Conservation (phyloP, 2,797 vertebrate genomes). For the Crocodylus rhombifer region DNA sequence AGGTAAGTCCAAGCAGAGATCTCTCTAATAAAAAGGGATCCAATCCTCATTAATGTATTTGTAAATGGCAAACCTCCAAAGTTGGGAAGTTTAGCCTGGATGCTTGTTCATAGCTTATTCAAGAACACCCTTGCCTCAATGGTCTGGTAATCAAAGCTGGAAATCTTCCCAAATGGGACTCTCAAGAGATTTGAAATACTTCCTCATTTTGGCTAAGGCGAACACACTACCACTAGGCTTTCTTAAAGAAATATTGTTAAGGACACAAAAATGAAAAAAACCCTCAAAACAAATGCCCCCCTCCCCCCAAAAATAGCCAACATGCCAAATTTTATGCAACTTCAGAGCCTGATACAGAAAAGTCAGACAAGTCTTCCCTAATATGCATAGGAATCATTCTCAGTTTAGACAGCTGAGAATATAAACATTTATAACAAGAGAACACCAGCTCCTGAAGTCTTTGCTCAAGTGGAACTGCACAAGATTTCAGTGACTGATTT, state of each 20-base stretch:
- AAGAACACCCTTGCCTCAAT: background rate
- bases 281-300: background rate
- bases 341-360: background rate
- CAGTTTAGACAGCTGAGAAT: background rate
- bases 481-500: accelerated
- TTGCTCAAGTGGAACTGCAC: background rate
- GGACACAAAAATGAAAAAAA: background rate
- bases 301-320: background rate
- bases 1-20: background rate
- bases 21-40: background rate
- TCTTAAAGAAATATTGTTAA: background rate
- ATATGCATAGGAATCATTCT: background rate
- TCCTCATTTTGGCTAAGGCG: background rate
- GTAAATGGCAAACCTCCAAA: background rate
- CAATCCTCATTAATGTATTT: background rate
- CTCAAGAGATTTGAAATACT: background rate
- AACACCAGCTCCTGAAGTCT: background rate
- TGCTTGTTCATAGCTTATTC: background rate
- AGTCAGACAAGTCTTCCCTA: background rate
- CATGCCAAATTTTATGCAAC: background rate
- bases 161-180: background rate
- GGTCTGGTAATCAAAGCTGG: background rate
- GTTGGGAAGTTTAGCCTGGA: background rate
- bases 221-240: background rate
- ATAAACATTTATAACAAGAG: background rate